A percentile compares a stretch with the other conserved stretches of the same genome.
Evolutionary conservation across 2,113 vertebrate genomes (phyloP).

Genomic region (Clinocottus analis): DNA sequence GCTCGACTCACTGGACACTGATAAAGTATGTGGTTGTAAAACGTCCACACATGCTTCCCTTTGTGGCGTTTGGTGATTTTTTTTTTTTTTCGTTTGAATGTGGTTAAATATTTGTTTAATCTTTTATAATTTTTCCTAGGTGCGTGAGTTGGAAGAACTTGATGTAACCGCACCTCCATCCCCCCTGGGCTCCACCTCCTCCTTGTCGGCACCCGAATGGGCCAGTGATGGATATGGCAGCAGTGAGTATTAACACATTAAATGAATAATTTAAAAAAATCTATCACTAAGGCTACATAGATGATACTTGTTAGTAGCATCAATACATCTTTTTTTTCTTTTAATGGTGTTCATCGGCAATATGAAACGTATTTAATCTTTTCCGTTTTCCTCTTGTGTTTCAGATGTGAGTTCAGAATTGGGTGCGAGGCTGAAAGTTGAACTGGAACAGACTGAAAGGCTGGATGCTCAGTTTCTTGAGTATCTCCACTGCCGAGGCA

Average conservation of each 20-base stretch:
- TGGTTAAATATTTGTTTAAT: background rate
- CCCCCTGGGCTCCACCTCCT: conserved; percentile 80
- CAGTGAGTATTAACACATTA: conserved; percentile 89
- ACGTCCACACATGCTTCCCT: background rate
- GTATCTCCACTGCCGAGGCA: conserved; percentile 78
- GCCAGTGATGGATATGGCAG: conserved; percentile 84
- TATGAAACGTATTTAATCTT: background rate
- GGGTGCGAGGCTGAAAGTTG: conserved; percentile 80
- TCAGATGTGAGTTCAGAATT: conserved; percentile 84
- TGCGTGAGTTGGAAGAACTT: conserved; percentile 82
- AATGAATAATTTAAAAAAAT: too few relatives aligned
- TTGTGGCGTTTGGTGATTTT: background rate
- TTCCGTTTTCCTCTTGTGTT: background rate
- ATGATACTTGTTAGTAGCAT: too few relatives aligned
- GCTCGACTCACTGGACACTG: conserved; percentile 77
- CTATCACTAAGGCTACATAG: too few relatives aligned
- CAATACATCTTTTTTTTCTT: too few relatives aligned
- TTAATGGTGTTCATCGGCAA: too few relatives aligned
- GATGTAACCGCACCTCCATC: conserved; percentile 81
- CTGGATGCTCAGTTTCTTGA: conserved; percentile 80
- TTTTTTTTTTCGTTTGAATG: background rate
- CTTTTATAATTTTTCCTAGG: conserved; percentile 63
- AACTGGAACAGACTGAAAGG: conserved; percentile 76
- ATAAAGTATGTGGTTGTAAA: conserved; percentile 69
- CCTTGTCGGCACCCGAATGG: conserved; percentile 77